Base-by-base conservation (phyloP, 1,140 invertebrate species). In the Camponotus floridanus region DNA sequence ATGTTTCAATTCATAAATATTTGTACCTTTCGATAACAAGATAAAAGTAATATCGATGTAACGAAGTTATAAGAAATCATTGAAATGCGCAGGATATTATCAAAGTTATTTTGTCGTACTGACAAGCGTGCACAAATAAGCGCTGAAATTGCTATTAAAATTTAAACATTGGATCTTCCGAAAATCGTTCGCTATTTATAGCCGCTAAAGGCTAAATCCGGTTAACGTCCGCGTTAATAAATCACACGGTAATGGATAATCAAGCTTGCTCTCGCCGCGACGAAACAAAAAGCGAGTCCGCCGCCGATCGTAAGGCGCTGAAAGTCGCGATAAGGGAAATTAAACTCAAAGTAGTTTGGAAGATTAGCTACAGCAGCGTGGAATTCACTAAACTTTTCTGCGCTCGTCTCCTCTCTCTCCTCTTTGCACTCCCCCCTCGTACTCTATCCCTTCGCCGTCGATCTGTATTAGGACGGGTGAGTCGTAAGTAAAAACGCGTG, bases 311-410 rank as follows among this genome's bases (percentile, higher is more conserved):
- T 61, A 42, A 64, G 76, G 51, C 78, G 57, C 45, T 67, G 79
- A 78, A 51, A 71, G 55, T 85, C 55, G 33, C 74, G 86, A 68
- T 86, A 88, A 86, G 83, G 83, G 71, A 73, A 87, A 88, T 89
- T 88, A 86, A 88, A 89, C 62, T 88, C 59, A 51, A 86, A 86
- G 57, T 62, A 89, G 76, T 86, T 86, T 71, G 59, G 51, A 86
- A 81, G 76, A 83, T 81, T 88, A 88, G 65, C 76, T 85, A 62
- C 87, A 57, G 78, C 81, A 57, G 78, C 74, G 64, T 51, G 59
- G 85, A 88, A 88, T 89, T 89, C 78, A 61, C 81, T 57, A 86
- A 86, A 89, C 83, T 64, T 83, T 89, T 86, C 65, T 80, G 62
- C 59, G 21, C 57, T 33, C 15, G 31, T 13, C 39, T 15, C 39